A percentile compares a stretch with the other conserved stretches of the same genome.
Evolutionary conservation across 2,888 invertebrate genomes (phyloP).

Genomic region (Aquatica leii): DNA sequence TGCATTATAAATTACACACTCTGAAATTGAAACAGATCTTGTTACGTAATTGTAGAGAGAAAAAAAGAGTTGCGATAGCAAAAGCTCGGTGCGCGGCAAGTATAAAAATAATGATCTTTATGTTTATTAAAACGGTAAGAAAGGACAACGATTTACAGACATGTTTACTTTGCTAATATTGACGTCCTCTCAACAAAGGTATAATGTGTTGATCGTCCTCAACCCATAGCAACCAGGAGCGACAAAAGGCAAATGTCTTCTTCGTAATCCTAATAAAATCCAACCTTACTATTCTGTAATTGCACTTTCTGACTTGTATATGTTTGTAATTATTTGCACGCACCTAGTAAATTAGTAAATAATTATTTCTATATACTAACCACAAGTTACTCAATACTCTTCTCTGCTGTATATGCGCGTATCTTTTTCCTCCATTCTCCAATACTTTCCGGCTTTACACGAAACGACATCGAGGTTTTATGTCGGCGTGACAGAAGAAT

Average conservation of each 20-base stretch:
- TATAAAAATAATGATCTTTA: constrained; percentile 1
- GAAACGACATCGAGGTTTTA: too few relatives aligned
- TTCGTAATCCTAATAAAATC: constrained; percentile 21
- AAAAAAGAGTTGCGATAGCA: not conserved
- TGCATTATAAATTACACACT: constrained; percentile 16
- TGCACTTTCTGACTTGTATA: constrained; percentile 14
- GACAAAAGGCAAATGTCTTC: constrained; percentile 21
- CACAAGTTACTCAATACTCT: too few relatives aligned
- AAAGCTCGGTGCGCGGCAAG: not conserved
- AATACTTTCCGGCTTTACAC: too few relatives aligned
- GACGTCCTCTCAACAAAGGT: constrained; percentile 36
- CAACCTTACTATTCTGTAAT: constrained; percentile 16
- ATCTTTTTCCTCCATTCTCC: too few relatives aligned
- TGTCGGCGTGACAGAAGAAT: too few relatives aligned
- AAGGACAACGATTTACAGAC: constrained; percentile 3
- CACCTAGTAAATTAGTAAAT: too few relatives aligned
- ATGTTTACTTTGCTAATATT: constrained; percentile 36
- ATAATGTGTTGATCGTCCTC: constrained; percentile 40
- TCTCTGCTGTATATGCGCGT: too few relatives aligned
- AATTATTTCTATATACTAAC: too few relatives aligned
- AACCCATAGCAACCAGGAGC: constrained; percentile 24
- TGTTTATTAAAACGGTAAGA: not conserved
- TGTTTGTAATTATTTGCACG: constrained; percentile 5
- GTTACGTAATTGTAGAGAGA: not conserved
- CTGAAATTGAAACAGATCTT: constrained; percentile 2